Evolutionary conservation across 1,140 invertebrate genomes (phyloP).

Genomic region (Tribolium madens): DNA sequence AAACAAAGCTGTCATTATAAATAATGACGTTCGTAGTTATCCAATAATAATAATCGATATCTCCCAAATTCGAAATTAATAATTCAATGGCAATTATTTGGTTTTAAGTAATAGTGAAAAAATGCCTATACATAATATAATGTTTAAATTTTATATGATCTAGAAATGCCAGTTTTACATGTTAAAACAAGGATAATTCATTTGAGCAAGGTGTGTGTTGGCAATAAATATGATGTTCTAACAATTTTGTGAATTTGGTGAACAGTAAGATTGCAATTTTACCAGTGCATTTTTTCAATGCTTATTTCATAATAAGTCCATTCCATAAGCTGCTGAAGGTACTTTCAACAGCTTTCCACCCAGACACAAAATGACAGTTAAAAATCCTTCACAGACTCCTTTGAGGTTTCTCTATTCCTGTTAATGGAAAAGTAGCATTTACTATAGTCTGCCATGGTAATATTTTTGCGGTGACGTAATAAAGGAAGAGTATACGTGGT

Average conservation of each 20-base stretch:
- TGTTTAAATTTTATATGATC: not conserved
- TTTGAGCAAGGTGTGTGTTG: not conserved
- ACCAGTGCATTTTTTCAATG: not conserved
- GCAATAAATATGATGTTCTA: not conserved
- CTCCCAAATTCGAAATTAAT: not conserved
- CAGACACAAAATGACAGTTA: not conserved
- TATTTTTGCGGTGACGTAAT: not conserved
- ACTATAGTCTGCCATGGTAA: not conserved
- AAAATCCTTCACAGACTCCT: not conserved
- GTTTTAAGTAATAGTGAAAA: not conserved
- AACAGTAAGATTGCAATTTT: not conserved
- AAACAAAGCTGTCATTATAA: not conserved
- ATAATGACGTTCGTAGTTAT: not conserved
- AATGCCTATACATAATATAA: not conserved
- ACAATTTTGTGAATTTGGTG: not conserved
- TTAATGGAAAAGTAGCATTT: not conserved
- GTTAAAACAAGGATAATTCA: not conserved
- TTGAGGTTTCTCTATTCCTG: not conserved
- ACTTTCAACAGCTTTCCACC: not conserved
- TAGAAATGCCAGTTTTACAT: too few species aligned
- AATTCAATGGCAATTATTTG: not conserved
- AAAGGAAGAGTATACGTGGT: not conserved
- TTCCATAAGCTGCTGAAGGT: not conserved
- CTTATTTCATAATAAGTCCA: not conserved
- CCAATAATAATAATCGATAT: not conserved